A percentile compares a stretch with the other conserved stretches of the same genome.
phyloP scores from a whole-genome alignment of 2,888 invertebrate genomes.

The Papilio protenor region DNA sequence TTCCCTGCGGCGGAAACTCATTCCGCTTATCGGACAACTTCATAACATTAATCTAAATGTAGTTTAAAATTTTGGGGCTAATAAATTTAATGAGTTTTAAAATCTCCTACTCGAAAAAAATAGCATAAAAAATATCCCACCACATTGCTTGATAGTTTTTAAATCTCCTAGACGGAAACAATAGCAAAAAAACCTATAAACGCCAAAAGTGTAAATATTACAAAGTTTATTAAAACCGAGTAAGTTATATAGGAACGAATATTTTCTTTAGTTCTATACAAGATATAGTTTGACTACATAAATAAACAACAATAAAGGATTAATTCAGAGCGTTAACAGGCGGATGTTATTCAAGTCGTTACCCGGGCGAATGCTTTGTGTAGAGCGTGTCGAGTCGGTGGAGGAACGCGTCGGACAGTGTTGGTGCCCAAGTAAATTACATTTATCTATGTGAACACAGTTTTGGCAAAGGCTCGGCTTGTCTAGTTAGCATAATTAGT shows the following conservation, averaged over 20 bases:
- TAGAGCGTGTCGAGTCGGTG: constrained; percentile 29
- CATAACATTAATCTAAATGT: constrained; percentile 41
- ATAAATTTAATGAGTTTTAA: constrained; percentile 23
- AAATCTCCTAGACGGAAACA: neutral
- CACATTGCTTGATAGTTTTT: neutral
- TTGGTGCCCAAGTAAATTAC: constrained; percentile 39
- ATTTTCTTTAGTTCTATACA: neutral
- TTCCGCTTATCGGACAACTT: constrained; percentile 64
- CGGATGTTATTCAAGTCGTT: constrained; percentile 37
- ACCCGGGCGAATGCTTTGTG: constrained; percentile 32
- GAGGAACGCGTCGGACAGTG: constrained; percentile 38
- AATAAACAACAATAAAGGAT: neutral
- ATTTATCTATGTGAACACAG: constrained; percentile 42
- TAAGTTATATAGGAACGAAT: neutral
- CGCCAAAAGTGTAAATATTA: no score
- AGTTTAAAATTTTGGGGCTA: constrained; percentile 34
- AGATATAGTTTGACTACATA: neutral
- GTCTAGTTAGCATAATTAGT: constrained; percentile 41
- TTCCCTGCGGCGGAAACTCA: constrained; percentile 66
- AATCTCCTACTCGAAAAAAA: constrained; percentile 8
- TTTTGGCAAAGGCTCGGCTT: constrained; percentile 40
- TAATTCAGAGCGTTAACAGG: constrained; percentile 21
- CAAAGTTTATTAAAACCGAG: no score
- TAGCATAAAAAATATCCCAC: neutral
- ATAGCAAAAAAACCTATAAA: no score